Evolutionary conservation across 1,140 invertebrate species (phyloP), one percentile per base, ranked within the genome.

Genomic region (Ceratina australensis): DNA sequence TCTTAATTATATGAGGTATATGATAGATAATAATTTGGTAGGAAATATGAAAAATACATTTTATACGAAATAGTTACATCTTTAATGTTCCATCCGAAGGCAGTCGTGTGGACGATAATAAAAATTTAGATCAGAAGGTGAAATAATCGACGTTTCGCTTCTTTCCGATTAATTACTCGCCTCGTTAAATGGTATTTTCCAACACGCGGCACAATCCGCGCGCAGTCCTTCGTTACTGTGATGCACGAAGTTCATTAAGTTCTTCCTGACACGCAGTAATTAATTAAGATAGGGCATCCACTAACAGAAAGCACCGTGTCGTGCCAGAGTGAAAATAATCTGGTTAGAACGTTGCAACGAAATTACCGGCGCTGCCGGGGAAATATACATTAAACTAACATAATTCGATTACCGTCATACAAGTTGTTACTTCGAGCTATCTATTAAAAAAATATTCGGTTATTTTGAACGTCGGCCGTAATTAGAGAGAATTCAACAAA

Each of bases 171-270:
- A 61, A 77, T 77, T 71, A 61, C 67, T 52, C 57, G 57, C 22
- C 49, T 77, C 74, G 26, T 77, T 77, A 77, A 52, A 71, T 20
- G 18, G 20, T 26, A 33, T 77, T 77, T 71, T 54, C 71, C 47
- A 61, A 71, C 20, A 18, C 18, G 5, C 56, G 18, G 16, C 47
- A 20, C 57, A 71, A 77, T 69, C 13, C 57, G 24, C 42, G 67
- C 54, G 20, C 15, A 16, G 69, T 57, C 26, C 24, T 77, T 71
- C 74, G 57, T 71, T 77, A 77, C 16, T 49, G 67, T 77, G 57
- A 61, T 77, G 74, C 61, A 71, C 47, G 28, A 77, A 77, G 71
- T 77, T 77, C 74, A 77, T 77, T 77, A 77, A 61, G 49, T 47
- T 69, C 57, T 77, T 77, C 49, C 47, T 13, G 10, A 20, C 47